A percentile compares a stretch with the other conserved stretches of the same genome.
Conservation (phyloP, 1,140 invertebrate species). For the Dendroctonus valens region DNA sequence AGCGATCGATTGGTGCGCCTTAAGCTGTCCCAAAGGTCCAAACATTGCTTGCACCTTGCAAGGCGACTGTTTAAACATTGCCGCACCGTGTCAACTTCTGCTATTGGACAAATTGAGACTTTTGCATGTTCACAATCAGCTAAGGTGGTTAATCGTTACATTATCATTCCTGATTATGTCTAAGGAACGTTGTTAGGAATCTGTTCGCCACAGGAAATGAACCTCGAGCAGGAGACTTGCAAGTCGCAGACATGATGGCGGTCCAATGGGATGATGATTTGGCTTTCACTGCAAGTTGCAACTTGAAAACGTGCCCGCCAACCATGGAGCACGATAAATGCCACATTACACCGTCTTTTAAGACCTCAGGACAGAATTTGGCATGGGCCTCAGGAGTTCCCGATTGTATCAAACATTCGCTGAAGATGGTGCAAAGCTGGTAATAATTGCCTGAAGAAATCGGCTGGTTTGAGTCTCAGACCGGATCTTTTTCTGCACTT, state of each 20-base stretch:
- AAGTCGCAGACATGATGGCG: conserved; percentile 9
- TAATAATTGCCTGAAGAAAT: background rate
- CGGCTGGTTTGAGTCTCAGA: no score
- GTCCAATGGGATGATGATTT: conserved; percentile 12
- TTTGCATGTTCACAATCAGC: background rate
- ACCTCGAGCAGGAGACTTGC: background rate
- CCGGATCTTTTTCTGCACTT: no score
- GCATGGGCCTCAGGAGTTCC: background rate
- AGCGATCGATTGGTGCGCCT: background rate
- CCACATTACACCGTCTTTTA: background rate
- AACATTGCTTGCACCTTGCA: background rate
- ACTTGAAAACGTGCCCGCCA: conserved; percentile 2
- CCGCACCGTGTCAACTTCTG: background rate
- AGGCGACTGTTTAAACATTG: background rate
- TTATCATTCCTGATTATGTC: background rate
- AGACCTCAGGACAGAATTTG: background rate
- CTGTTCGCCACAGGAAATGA: conserved; percentile 3
- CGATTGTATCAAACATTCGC: background rate
- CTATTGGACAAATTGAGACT: background rate
- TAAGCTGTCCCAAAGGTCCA: background rate
- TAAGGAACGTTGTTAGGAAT: background rate
- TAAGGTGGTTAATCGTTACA: background rate
- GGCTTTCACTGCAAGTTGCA: conserved; percentile 2
- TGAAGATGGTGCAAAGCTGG: background rate
- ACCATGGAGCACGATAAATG: conserved; percentile 8